Base-by-base conservation (phyloP, 1,140 invertebrate genomes). In the Himalopsyche phryganea region DNA sequence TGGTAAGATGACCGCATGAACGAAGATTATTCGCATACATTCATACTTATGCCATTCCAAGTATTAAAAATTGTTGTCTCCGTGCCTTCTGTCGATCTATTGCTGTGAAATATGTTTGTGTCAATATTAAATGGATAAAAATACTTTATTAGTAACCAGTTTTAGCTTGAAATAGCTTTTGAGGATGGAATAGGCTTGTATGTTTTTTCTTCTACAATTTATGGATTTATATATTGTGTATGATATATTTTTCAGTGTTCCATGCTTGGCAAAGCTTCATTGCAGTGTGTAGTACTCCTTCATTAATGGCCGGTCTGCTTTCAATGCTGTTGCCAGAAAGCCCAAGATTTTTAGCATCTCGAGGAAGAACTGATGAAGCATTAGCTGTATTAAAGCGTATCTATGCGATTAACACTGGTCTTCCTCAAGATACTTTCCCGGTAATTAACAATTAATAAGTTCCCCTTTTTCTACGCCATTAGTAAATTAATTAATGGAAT, bases 211-310 rank as follows among this genome's bases (percentile, higher is more conserved):
- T n/a, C n/a, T n/a, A n/a, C n/a, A n/a, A n/a, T n/a, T n/a, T n/a
- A n/a, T n/a, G n/a, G n/a, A n/a, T n/a, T n/a, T n/a, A n/a, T n/a
- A n/a, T n/a, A n/a, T n/a, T n/a, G n/a, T n/a, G n/a, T n/a, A n/a
- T n/a, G n/a, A n/a, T n/a, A n/a, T n/a, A n/a, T n/a, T n/a, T n/a
- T n/a, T n/a, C n/a, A 80, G 79, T 75, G 53, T 72, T 83, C 28
- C 79, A 87, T 68, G 85, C 85, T 0, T 94, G 90, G 90, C 83
- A 90, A 59, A 73, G 91, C 5, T 92, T 88, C 70, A 72, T 92
- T 0, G 75, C 85, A 6, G 63, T 81, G 0, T 80, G 82, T 45
- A 83, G 83, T 0, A 13, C 89, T 18, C 86, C 89, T 5, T 82
- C 83, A 18, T 63, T 91, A 0, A 58, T 87, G 11, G 83, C 83